phyloP scores from a whole-genome alignment of 2,797 vertebrate genomes.

The Australoheros facetus region DNA sequence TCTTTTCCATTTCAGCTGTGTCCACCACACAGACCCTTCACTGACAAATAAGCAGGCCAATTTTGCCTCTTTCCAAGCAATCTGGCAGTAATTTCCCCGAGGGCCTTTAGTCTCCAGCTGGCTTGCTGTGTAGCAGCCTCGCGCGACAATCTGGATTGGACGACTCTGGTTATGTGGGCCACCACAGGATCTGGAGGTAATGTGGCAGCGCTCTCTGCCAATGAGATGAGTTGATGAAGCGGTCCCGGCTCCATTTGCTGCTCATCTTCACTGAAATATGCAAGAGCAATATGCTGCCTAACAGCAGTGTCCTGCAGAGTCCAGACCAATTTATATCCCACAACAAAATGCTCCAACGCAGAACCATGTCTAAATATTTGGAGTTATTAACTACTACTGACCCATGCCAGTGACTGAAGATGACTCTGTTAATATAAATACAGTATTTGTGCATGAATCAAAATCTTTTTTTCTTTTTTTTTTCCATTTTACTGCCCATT shows the following conservation, averaged over 20 bases:
- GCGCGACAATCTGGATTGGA: constrained; percentile 35
- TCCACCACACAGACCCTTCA: constrained; percentile 20
- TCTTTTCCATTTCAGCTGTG: neutral
- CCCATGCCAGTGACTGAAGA: neutral
- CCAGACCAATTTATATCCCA: constrained; percentile 11
- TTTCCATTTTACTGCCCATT: constrained; percentile 27
- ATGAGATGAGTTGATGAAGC: constrained; percentile 31
- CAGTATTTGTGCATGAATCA: constrained; percentile 1
- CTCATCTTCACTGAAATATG: constrained; percentile 27
- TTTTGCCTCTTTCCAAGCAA: constrained; percentile 41
- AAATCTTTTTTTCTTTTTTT: neutral
- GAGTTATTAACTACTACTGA: neutral
- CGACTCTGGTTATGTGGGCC: constrained; percentile 35
- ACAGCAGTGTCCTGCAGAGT: neutral
- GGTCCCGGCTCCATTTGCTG: constrained; percentile 23
- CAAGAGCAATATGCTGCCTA: constrained; percentile 14
- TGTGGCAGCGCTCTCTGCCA: constrained; percentile 32
- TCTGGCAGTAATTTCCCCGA: constrained; percentile 64
- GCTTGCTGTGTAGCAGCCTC: constrained; percentile 32
- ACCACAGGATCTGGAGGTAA: constrained; percentile 43
- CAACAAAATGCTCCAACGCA: constrained; percentile 7
- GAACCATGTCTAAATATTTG: neutral
- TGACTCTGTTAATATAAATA: neutral
- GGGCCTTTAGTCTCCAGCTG: constrained; percentile 49
- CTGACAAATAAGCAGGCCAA: constrained; percentile 40